These are phyloP conservation scores for Aphrocallistes beatrix DNA, from an alignment of 37 sponge, comb jelly and placozoan genomes.

Conservation along the genomic window DNA sequence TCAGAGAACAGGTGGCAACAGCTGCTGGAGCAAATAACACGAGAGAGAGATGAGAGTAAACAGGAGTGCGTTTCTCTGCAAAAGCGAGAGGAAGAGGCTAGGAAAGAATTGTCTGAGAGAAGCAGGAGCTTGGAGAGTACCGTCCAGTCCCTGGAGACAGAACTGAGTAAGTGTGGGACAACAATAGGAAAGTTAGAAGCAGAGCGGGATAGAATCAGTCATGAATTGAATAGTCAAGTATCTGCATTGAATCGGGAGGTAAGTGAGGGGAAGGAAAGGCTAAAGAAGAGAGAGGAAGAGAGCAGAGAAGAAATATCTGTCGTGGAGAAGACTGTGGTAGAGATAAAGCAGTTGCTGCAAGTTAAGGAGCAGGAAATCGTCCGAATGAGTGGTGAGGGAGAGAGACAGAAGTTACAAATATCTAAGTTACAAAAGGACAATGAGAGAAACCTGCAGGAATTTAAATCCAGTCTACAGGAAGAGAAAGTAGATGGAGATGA, in stretches of 20 bases:
- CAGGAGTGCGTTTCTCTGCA: background rate
- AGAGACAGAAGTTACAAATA: background rate
- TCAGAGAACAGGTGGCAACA: background rate
- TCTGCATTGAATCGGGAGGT: background rate
- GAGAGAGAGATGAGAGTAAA: background rate
- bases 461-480: background rate
- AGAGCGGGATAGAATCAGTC: background rate
- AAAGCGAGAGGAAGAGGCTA: background rate
- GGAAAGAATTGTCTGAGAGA: background rate
- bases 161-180: background rate
- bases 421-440: background rate
- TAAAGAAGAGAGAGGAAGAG: background rate
- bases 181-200: background rate
- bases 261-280: background rate
- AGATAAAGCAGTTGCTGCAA: background rate
- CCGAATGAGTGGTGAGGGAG: background rate
- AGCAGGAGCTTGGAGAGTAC: background rate
- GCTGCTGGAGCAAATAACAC: background rate
- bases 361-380: background rate
- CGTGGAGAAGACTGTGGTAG: background rate
- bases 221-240: background rate
- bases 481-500: background rate
- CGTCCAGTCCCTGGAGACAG: background rate
- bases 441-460: background rate
- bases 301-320: background rate